Evolutionary conservation across 2,888 invertebrate genomes (phyloP), one percentile per base, ranked within the genome.

Genomic region (Alitta virens): DNA sequence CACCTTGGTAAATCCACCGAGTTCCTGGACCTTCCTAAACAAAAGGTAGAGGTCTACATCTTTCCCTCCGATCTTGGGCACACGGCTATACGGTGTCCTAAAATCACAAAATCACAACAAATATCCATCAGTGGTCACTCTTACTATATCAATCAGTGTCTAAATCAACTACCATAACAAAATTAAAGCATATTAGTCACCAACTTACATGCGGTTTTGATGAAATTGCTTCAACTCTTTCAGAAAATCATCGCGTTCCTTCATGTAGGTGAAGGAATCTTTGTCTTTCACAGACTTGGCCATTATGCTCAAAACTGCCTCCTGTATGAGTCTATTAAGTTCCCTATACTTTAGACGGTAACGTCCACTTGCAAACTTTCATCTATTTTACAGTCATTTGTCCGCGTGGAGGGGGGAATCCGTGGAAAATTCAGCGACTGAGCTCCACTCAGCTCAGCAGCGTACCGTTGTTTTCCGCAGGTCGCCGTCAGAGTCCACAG

Each of bases 21-120:
- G 87, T 69, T 90, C 89, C 74, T 92, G 94, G 57, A 98, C 97
- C 79, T 93, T 87, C 74, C 89, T 89, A 84, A 97, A 98, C 72
- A 98, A 88, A 67, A 90, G 87, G 84, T 91, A 94, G 71, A 98
- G 87, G 85, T 98, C 96, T 78, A 98, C 88, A 83, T 92, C 91
- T 76, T 89, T 88, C 63, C 96, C 95, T 85, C 91, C 92, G 66
- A 97, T 89, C 79, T 88, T 86, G 1, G 92, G 91, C 33, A 86
- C 83, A 75, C 89, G 88, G 82, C 86, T 88, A 85, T 87, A 87
- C 73, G 86, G 85, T 72, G 87, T 87, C 72, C 89, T 89, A 82
- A 23, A 65, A 85, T 33, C 68, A 33, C 18, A 16, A 5, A 53
- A 38, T 24, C 52, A 21, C 21, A 33, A n/a, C 14, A 51, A 55